Percentiles rank a stretch among this genome's conserved stretches.
Conservation (phyloP, 1,140 invertebrate species). For the Drosophila triauraria region DNA sequence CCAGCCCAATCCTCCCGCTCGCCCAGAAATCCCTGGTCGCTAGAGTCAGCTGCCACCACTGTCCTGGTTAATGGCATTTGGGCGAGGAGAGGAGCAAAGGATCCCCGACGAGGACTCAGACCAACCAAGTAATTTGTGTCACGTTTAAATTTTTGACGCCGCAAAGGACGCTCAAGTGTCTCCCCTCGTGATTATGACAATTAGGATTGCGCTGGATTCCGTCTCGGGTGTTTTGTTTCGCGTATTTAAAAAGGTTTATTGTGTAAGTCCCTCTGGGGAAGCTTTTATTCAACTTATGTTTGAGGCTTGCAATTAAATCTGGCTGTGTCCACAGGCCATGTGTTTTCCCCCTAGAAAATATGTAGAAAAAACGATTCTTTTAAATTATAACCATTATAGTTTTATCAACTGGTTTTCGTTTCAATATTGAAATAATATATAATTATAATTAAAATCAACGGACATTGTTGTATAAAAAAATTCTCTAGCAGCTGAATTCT, state of each 20-base stretch:
- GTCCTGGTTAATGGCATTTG: constrained; percentile 66
- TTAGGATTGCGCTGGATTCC: constrained; percentile 61
- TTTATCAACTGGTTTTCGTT: too few species aligned
- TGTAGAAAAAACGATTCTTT: background rate
- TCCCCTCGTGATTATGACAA: constrained; percentile 71
- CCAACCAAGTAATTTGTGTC: constrained; percentile 75
- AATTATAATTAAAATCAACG: background rate
- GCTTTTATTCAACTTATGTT: constrained; percentile 35
- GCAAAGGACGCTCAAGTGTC: constrained; percentile 62
- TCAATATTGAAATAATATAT: background rate
- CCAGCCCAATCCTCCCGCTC: constrained; percentile 10
- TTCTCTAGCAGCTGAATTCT: background rate
- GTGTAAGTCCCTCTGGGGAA: constrained; percentile 34
- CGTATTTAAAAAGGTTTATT: constrained; percentile 62
- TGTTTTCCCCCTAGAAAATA: background rate
- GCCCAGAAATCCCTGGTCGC: background rate
- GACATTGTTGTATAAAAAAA: background rate
- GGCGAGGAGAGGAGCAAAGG: constrained; percentile 20
- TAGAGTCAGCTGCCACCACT: constrained; percentile 15
- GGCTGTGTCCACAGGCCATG: constrained; percentile 1
- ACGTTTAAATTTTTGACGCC: constrained; percentile 79
- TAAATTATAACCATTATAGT: background rate
- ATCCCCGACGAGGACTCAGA: constrained; percentile 23
- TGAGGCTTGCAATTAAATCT: constrained; percentile 24
- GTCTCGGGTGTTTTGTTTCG: constrained; percentile 31